A percentile compares a stretch with the other conserved stretches of the same genome.
Conservation (phyloP, 2,888 invertebrate species). For the Lutraria lutraria region DNA sequence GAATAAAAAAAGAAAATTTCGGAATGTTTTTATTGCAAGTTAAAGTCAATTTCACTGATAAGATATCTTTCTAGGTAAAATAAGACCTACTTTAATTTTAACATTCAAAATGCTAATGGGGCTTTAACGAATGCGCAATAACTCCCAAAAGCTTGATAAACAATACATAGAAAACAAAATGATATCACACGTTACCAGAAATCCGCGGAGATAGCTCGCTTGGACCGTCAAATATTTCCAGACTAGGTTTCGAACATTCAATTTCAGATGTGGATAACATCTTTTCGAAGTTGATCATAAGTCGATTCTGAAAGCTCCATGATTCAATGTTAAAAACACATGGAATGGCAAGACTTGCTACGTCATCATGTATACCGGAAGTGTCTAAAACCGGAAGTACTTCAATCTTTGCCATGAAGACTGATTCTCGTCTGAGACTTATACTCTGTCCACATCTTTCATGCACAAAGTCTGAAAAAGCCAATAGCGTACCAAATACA, state of each 20-base stretch:
- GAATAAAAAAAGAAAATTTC: no score
- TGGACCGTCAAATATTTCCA: constrained; percentile 62
- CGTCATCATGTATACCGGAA: not conserved
- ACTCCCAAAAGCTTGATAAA: no score
- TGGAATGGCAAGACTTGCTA: not conserved
- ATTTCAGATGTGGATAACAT: constrained; percentile 14
- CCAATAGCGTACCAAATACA: not conserved
- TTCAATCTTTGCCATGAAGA: constrained; percentile 53
- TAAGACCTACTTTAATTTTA: no score
- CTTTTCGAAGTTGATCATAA: constrained; percentile 62
- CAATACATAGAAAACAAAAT: no score
- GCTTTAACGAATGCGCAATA: no score
- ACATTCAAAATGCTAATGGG: no score
- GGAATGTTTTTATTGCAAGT: no score
- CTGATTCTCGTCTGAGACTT: constrained; percentile 55
- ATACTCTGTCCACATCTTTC: constrained; percentile 57
- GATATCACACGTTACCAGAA: constrained; percentile 18
- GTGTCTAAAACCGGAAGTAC: constrained; percentile 21
- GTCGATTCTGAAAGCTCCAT: constrained; percentile 64
- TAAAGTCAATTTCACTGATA: no score
- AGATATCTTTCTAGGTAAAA: no score
- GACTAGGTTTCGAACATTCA: constrained; percentile 28
- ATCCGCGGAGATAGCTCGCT: constrained; percentile 16
- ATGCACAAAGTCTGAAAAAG: constrained; percentile 57
- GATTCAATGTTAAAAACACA: constrained; percentile 56